These are phyloP conservation scores for Botia almorhae DNA, from an alignment of 2,797 vertebrate genomes.

Conservation along the genomic window DNA sequence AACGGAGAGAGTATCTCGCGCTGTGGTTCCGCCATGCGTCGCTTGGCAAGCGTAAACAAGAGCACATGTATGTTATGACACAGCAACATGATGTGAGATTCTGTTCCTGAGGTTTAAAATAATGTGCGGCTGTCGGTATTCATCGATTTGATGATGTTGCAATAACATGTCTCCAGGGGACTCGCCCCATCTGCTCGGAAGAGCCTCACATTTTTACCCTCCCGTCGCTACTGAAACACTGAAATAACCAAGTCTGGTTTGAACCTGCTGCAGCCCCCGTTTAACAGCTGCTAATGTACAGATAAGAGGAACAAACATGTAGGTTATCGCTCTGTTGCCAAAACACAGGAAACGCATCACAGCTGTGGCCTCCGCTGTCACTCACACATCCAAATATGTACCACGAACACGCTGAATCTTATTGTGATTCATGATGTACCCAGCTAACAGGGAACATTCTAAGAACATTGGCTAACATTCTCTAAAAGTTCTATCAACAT, in stretches of 20 bases:
- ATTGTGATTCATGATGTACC: not conserved
- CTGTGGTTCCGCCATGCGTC: slow-evolving; percentile 1
- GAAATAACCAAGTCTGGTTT: slow-evolving; percentile 45
- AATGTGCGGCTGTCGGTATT: slow-evolving; percentile 38
- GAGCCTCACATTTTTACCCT: slow-evolving; percentile 12
- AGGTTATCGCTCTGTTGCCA: slow-evolving; percentile 30
- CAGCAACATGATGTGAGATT: slow-evolving; percentile 21
- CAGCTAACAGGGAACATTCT: no score
- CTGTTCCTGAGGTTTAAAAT: slow-evolving; percentile 27
- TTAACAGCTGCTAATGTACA: slow-evolving; percentile 37
- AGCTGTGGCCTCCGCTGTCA: slow-evolving; percentile 8
- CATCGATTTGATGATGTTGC: slow-evolving; percentile 44
- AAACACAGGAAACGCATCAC: slow-evolving; percentile 27
- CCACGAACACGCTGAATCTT: not conserved
- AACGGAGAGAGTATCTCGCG: not conserved
- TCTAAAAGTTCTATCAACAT: no score
- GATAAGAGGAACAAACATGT: slow-evolving; percentile 7
- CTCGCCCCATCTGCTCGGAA: slow-evolving; percentile 43
- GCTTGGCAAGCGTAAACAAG: slow-evolving; percentile 24
- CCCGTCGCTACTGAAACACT: not conserved
- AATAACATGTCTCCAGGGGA: slow-evolving; percentile 40
- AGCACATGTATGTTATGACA: slow-evolving; percentile 21
- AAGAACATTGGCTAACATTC: no score
- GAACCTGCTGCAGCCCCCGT: slow-evolving; percentile 37
- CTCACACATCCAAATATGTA: not conserved